phyloP scores from a whole-genome alignment of 2,113 vertebrate genomes.

The Tragulus kanchil region DNA sequence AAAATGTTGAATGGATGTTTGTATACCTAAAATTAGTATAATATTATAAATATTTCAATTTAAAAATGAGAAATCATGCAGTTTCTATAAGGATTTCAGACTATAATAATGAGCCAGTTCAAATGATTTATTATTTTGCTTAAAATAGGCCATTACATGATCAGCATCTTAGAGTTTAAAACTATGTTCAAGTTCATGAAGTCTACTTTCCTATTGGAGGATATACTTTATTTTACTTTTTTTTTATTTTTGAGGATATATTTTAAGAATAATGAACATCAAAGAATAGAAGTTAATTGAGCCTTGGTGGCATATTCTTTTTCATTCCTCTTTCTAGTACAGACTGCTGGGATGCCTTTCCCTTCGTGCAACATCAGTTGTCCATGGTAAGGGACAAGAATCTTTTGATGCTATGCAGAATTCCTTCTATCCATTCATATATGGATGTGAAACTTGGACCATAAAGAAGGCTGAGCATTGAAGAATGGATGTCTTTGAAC shows the following conservation, averaged over 20 bases:
- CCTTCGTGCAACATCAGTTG: background rate
- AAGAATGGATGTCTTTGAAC: too few species aligned
- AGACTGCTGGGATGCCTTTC: background rate
- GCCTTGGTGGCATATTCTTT: background rate
- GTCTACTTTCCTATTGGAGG: background rate
- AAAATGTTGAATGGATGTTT: background rate
- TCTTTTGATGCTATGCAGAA: background rate
- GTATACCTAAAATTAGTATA: background rate
- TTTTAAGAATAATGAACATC: background rate
- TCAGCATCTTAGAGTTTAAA: slow-evolving; percentile 4
- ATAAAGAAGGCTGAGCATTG: too few species aligned
- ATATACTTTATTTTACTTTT: too few species aligned
- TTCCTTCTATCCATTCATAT: background rate
- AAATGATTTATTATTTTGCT: background rate
- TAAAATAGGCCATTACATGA: background rate
- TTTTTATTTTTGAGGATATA: background rate
- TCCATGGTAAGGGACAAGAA: background rate
- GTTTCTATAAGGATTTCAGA: background rate
- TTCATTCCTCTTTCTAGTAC: background rate
- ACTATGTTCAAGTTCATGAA: background rate
- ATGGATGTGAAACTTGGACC: too few species aligned
- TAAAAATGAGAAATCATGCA: background rate
- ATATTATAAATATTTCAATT: background rate
- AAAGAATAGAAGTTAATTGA: slow-evolving; percentile 17
- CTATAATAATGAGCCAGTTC: background rate